Evolutionary conservation across 2,113 vertebrate species (phyloP).

Genomic region (Xenus cinereus): DNA sequence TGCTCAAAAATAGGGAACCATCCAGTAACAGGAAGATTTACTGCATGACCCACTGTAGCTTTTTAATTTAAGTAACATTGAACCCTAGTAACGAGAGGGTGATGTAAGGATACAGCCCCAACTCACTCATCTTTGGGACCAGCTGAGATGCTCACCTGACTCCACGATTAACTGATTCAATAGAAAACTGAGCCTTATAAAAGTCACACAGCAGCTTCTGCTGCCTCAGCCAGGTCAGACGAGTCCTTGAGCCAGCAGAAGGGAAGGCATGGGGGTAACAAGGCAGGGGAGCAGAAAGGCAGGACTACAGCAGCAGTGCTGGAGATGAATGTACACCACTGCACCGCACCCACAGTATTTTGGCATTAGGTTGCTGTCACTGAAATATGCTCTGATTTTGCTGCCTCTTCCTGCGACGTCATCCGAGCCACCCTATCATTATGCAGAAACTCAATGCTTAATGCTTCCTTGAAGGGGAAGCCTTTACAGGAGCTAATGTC

Average conservation of each 20-base stretch:
- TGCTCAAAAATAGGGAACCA: neutral
- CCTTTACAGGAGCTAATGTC: rapidly evolving
- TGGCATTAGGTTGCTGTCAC: neutral
- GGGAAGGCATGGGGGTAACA: neutral
- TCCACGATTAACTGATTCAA: neutral
- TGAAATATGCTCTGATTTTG: neutral
- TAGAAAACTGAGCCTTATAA: neutral
- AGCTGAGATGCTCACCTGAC: rapidly evolving
- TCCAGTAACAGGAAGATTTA: neutral
- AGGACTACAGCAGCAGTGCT: rapidly evolving
- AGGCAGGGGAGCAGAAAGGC: neutral
- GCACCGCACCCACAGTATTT: neutral
- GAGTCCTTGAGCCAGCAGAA: neutral
- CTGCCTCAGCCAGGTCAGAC: neutral
- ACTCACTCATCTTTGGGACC: rapidly evolving
- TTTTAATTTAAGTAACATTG: neutral
- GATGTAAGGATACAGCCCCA: neutral
- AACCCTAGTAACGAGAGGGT: neutral
- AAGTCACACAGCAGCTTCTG: neutral
- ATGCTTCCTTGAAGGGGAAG: neutral
- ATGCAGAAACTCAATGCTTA: neutral
- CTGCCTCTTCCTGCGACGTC: neutral
- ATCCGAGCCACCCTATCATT: neutral
- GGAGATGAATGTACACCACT: rapidly evolving
- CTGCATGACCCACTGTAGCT: rapidly evolving